These are phyloP conservation scores for Dicaeum eximium DNA, from an alignment of 2,113 vertebrate genomes.

Conservation along the genomic window DNA sequence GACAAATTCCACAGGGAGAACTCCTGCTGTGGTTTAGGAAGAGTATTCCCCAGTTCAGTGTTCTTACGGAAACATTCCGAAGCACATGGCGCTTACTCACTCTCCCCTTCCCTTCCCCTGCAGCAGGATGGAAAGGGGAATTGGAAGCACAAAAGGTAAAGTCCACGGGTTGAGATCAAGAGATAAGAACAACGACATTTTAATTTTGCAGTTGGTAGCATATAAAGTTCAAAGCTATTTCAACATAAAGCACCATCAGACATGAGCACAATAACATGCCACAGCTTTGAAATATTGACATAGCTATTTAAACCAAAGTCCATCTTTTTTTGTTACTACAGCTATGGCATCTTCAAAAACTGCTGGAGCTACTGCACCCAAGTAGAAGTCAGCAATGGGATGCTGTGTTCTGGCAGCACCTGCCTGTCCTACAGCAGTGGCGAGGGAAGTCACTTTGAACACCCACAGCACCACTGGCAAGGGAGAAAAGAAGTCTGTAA, in stretches of 20 bases:
- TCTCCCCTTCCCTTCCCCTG: not conserved
- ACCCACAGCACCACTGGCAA: not conserved
- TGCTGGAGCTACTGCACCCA: not conserved
- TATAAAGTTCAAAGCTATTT: not conserved
- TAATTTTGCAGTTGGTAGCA: not conserved
- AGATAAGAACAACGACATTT: not conserved
- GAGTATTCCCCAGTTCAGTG: not conserved
- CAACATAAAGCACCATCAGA: not conserved
- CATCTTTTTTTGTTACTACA: not conserved
- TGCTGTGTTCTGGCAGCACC: rapidly evolving
- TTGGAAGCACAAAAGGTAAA: not conserved
- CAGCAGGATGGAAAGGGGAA: not conserved
- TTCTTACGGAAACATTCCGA: not conserved
- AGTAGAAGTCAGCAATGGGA: not conserved
- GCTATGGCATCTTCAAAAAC: not conserved
- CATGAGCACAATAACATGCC: not conserved
- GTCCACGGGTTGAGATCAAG: not conserved
- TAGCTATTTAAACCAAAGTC: not conserved
- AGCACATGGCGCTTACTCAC: not conserved
- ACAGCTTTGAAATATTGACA: not conserved
- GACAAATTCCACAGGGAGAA: not conserved
- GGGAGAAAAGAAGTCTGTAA: not conserved
- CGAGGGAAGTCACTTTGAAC: rapidly evolving
- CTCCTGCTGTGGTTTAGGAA: not conserved
- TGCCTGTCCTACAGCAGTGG: too few species aligned